phyloP scores from a whole-genome alignment of 1,140 invertebrate genomes.

The Drosophila insularis region DNA sequence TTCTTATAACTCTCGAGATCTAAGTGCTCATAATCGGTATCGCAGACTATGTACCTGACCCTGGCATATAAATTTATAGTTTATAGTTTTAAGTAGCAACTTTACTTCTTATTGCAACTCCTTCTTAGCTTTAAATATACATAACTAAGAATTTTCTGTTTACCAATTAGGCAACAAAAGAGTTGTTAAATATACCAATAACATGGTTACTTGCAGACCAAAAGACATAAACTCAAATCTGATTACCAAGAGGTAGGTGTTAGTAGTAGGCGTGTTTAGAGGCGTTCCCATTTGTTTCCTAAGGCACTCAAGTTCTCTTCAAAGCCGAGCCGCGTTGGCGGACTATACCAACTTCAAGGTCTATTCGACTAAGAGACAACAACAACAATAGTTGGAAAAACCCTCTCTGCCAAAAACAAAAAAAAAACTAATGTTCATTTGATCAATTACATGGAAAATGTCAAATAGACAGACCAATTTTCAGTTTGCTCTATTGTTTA shows the following conservation, averaged over 20 bases:
- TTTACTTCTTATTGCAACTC: too few relatives aligned
- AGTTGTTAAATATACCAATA: too few relatives aligned
- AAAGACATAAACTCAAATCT: background rate
- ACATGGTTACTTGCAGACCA: conserved; percentile 21
- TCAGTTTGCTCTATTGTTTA: conserved; percentile 28
- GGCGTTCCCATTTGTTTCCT: conserved; percentile 66
- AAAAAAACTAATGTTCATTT: conserved; percentile 25
- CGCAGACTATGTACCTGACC: too few relatives aligned
- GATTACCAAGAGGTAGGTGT: conserved; percentile 23
- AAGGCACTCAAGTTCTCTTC: conserved; percentile 34
- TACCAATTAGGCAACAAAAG: too few relatives aligned
- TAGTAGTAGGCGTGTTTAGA: conserved; percentile 39
- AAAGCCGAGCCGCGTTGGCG: conserved; percentile 3
- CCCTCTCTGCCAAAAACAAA: background rate
- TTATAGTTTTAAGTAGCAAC: too few relatives aligned
- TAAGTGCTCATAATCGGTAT: too few relatives aligned
- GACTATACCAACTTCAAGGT: background rate
- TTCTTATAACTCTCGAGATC: too few relatives aligned
- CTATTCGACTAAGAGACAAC: background rate
- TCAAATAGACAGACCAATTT: conserved; percentile 56
- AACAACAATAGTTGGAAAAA: conserved; percentile 10
- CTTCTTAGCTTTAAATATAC: too few relatives aligned
- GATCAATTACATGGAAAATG: conserved; percentile 67
- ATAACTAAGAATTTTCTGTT: too few relatives aligned
- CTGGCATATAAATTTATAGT: too few relatives aligned